Base-by-base conservation (phyloP, 2,888 invertebrate genomes). In the Schrankia costaestrigalis region DNA sequence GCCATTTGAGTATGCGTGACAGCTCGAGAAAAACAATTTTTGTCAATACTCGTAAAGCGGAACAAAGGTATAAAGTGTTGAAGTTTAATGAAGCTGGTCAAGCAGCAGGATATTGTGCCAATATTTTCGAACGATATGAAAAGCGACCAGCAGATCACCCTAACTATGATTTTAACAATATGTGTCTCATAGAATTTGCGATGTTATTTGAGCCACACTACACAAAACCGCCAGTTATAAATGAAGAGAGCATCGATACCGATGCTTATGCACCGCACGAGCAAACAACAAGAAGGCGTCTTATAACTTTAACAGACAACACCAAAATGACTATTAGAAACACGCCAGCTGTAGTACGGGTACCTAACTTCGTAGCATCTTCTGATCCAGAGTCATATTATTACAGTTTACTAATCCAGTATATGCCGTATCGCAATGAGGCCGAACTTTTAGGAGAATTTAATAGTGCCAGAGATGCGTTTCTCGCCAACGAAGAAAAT, bases 401-500 rank as follows among this genome's bases (percentile, higher is more conserved):
- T 35, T 59, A 64, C 39, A 63, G 61, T 35, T 47, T 67, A 28
- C 51, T 68, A n/a, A 10, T 63, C 19, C 54, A 58, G 25, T 58
- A 61, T 41, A 40, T 51, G 37, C 56, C 60, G 11, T 63, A 54
- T 36, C n/a, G n/a, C n/a, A n/a, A n/a, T n/a, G n/a, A n/a, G n/a
- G n/a, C n/a, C n/a, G 58, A 65, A 46, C 22, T 62, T 9, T 14
- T 62, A 2, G 53, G 25, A 36, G 57, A 38, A n/a, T 50, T 29
- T 32, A 29, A 52, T 38, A 47, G 15, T 31, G 38, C 56, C 6
- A 52, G 35, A 46, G 31, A 53, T 13, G 53, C 56, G 21, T 55
- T 56, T 38, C 26, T 55, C 9, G 45, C 43, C 6, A 11, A 12
- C 6, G 24, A 11, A 24, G n/a, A 33, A 34, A 8, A 13, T 9